phyloP scores from a whole-genome alignment of 2,888 invertebrate genomes.

The Trypoxylon attenuatum region DNA sequence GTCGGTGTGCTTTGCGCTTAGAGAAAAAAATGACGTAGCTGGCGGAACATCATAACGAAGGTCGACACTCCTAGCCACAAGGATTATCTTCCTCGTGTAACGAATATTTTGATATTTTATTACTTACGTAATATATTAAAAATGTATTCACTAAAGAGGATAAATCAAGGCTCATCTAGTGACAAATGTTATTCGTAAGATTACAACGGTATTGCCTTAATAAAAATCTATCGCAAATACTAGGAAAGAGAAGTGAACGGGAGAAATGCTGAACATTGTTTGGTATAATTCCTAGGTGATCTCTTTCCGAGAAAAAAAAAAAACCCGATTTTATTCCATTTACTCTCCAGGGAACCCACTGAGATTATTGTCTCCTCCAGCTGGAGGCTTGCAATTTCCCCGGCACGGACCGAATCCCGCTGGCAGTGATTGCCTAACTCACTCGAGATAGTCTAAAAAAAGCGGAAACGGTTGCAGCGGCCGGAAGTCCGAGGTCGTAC shows the following conservation, averaged over 20 bases:
- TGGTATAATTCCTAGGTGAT: no score
- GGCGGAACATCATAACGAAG: constrained; percentile 18
- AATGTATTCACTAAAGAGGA: no score
- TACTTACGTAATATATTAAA: no score
- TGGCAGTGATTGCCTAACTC: constrained; percentile 42
- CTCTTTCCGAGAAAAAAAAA: no score
- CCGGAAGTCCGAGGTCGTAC: constrained; percentile 30
- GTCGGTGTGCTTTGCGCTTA: constrained; percentile 1
- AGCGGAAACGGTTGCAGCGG: constrained; percentile 22
- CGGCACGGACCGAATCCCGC: constrained; percentile 5
- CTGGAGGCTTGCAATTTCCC: constrained; percentile 51
- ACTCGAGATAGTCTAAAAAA: constrained; percentile 40
- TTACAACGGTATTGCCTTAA: no score
- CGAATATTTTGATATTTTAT: no score
- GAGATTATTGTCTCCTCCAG: constrained; percentile 55
- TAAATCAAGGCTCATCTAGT: no score
- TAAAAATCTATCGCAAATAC: no score
- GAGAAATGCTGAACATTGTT: no score
- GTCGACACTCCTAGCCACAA: constrained; percentile 13
- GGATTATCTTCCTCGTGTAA: constrained; percentile 9
- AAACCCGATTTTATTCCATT: constrained; percentile 25
- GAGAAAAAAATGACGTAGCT: constrained; percentile 12
- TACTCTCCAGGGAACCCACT: constrained; percentile 6
- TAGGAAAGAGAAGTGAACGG: no score
- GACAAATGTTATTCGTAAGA: no score